phyloP scores from a whole-genome alignment of 2,888 invertebrate genomes.

The Hyposoter didymator region DNA sequence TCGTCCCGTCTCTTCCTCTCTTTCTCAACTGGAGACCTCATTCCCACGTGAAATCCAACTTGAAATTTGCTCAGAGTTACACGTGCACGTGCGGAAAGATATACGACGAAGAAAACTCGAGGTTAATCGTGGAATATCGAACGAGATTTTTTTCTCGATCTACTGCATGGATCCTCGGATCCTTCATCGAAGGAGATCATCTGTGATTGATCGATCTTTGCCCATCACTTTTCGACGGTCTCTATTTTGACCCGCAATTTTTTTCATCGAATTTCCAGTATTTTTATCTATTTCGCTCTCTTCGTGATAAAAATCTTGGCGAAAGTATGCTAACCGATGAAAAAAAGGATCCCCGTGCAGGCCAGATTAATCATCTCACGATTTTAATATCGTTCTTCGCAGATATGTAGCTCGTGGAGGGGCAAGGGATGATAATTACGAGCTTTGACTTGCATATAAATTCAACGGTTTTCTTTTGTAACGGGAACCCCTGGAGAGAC shows the following conservation, averaged over 20 bases:
- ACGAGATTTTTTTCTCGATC: constrained; percentile 37
- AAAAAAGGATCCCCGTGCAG: constrained; percentile 14
- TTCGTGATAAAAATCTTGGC: not conserved
- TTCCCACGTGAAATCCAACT: constrained; percentile 47
- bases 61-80: constrained; percentile 40
- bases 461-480: constrained; percentile 30
- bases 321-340: constrained; percentile 4
- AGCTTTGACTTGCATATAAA: constrained; percentile 56
- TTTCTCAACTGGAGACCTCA: constrained; percentile 37
- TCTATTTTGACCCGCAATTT: not conserved
- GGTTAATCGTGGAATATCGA: constrained; percentile 35
- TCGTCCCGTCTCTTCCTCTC: constrained; percentile 31
- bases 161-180: not conserved
- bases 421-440: constrained; percentile 44
- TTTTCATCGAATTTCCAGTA: not conserved
- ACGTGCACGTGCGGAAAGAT: constrained; percentile 25
- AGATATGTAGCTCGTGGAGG: constrained; percentile 3
- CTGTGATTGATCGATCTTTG: not conserved
- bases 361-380: constrained; percentile 56
- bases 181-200: constrained; percentile 27
- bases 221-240: not conserved
- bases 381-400: constrained; percentile 57
- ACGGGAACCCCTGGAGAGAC: constrained; percentile 17
- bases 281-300: not conserved
- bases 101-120: constrained; percentile 22